phyloP scores from a whole-genome alignment of 2,113 vertebrate species.

The Zeus faber region DNA sequence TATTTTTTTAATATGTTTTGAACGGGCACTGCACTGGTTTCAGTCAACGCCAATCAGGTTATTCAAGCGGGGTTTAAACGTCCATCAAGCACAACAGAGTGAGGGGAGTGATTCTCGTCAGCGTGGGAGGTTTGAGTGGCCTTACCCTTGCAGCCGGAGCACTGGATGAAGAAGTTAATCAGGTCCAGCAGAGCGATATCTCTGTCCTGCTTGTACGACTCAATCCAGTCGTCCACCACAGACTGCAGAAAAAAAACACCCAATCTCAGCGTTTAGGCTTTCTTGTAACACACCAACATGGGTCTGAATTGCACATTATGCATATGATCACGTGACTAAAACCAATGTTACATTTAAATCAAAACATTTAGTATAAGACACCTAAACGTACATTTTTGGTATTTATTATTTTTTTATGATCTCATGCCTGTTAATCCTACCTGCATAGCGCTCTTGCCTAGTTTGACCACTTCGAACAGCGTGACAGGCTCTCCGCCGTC shows the following conservation, averaged over 20 bases:
- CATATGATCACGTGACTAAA: no score
- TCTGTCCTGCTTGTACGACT: conserved; percentile 98
- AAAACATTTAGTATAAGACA: no score
- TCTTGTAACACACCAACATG: not conserved
- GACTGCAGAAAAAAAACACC: conserved; percentile 73
- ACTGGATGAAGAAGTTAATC: conserved; percentile 99
- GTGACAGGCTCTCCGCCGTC: conserved; percentile 89
- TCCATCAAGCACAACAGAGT: not conserved
- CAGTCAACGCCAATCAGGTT: no score
- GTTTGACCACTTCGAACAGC: conserved; percentile 92
- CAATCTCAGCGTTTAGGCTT: no score
- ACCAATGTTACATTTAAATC: no score
- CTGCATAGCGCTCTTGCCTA: conserved; percentile 98
- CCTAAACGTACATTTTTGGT: no score
- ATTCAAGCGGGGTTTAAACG: no score
- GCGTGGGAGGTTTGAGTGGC: not conserved
- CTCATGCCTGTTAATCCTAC: conserved; percentile 55
- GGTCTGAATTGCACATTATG: not conserved
- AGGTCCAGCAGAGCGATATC: conserved; percentile 97
- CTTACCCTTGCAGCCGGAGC: conserved; percentile 97
- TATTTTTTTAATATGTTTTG: not conserved
- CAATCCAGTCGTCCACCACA: conserved; percentile 98
- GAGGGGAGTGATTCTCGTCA: not conserved
- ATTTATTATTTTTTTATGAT: no score
- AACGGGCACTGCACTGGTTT: not conserved